phyloP scores from a whole-genome alignment of 2,888 invertebrate species.

The Drosophila demipolita region DNA sequence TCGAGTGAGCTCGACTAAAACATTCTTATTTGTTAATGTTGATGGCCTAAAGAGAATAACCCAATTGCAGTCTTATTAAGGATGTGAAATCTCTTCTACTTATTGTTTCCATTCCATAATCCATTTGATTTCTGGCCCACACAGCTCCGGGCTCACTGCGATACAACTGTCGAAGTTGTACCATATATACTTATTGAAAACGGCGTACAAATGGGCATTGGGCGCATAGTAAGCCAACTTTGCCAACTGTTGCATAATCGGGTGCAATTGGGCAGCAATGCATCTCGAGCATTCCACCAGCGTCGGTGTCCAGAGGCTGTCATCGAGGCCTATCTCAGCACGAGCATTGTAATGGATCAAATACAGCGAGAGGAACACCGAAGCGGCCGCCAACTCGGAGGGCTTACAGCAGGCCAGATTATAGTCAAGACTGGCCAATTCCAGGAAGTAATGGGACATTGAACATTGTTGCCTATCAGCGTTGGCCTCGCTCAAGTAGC shows the following conservation, averaged over 20 bases:
- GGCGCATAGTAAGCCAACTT: constrained; percentile 89
- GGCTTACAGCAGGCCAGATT: constrained; percentile 91
- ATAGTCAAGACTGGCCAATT: constrained; percentile 93
- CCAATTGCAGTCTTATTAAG: too few relatives aligned
- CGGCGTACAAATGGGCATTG: constrained; percentile 90
- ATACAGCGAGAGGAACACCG: constrained; percentile 82
- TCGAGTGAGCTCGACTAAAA: too few relatives aligned
- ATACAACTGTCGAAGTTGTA: constrained; percentile 89
- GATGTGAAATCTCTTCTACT: too few relatives aligned
- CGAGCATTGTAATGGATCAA: constrained; percentile 79
- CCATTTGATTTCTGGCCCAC: constrained; percentile 76
- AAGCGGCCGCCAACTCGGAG: constrained; percentile 87
- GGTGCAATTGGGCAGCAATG: constrained; percentile 88
- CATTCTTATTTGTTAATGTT: too few relatives aligned
- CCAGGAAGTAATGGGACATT: constrained; percentile 96
- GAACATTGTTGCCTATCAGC: constrained; percentile 88
- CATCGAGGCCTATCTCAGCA: constrained; percentile 68
- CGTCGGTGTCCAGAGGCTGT: constrained; percentile 90
- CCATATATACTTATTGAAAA: constrained; percentile 88
- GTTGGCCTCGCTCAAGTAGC: constrained; percentile 88
- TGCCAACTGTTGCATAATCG: constrained; percentile 90
- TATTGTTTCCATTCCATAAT: too few relatives aligned
- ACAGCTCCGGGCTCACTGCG: constrained; percentile 88
- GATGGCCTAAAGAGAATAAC: too few relatives aligned
- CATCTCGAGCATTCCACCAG: constrained; percentile 92